phyloP scores from a whole-genome alignment of 2,888 invertebrate genomes.

The Meiosimyza decipiens region DNA sequence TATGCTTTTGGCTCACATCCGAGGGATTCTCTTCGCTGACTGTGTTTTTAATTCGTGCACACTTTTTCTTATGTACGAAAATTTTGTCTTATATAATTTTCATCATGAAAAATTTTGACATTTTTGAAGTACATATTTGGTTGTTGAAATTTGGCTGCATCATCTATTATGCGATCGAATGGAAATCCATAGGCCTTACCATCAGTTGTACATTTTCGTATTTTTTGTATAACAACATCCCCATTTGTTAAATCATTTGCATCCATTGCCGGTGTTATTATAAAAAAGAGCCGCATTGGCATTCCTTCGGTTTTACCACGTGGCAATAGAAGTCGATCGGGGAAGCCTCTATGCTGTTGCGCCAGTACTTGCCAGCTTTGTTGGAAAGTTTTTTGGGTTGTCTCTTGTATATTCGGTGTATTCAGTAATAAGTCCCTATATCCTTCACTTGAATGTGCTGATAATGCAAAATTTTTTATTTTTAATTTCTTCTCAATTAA shows the following conservation, averaged over 20 bases:
- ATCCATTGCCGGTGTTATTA: background rate
- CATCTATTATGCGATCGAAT: background rate
- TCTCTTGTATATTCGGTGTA: background rate
- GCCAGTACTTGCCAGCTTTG: background rate
- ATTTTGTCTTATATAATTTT: slow-evolving; percentile 2
- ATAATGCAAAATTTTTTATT: too few species aligned
- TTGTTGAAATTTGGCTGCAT: background rate
- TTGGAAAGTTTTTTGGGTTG: background rate
- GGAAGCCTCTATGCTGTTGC: background rate
- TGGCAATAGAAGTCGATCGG: slow-evolving; percentile 13
- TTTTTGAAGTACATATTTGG: slow-evolving; percentile 12
- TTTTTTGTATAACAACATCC: background rate
- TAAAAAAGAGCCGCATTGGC: slow-evolving; percentile 13
- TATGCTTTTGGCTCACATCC: background rate
- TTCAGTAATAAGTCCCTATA: background rate
- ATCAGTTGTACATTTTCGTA: slow-evolving; percentile 2
- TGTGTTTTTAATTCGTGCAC: background rate
- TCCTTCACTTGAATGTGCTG: background rate
- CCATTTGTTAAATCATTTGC: background rate
- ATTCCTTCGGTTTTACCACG: slow-evolving; percentile 11
- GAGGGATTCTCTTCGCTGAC: background rate
- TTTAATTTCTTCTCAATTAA: too few species aligned
- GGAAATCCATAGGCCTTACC: slow-evolving; percentile 21
- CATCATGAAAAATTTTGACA: slow-evolving; percentile 11
- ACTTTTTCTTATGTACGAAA: slow-evolving; percentile 16